These are phyloP conservation scores for Cygnus olor DNA, from an alignment of 2,797 vertebrate genomes.

Conservation along the genomic window DNA sequence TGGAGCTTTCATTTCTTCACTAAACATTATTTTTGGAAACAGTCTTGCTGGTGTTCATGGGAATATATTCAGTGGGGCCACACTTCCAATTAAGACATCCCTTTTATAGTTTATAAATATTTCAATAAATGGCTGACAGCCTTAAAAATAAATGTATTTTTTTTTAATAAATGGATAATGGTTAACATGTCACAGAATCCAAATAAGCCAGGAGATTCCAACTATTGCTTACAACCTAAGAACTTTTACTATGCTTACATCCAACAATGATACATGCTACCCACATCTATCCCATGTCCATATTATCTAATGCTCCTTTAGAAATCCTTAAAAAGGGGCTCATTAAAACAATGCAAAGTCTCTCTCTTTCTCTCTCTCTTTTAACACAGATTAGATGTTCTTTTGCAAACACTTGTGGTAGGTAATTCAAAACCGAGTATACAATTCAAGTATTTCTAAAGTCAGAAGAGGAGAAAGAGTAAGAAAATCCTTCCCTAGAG, in stretches of 20 bases:
- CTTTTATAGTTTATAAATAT: neutral
- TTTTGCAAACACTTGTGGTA: neutral
- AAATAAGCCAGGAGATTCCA: conserved; percentile 15
- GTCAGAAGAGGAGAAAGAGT: neutral
- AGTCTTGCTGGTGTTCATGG: neutral
- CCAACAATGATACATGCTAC: neutral
- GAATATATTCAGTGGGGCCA: conserved; percentile 12
- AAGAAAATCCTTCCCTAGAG: neutral
- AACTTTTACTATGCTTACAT: neutral
- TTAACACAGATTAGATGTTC: neutral
- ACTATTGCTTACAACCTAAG: neutral
- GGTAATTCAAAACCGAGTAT: neutral
- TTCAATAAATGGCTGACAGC: neutral
- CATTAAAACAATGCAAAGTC: neutral
- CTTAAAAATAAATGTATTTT: neutral
- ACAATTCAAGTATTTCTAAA: neutral
- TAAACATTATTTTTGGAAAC: conserved; percentile 40
- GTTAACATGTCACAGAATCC: neutral
- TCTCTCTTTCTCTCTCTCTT: too few relatives aligned
- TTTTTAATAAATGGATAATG: neutral
- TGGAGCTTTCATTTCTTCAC: neutral
- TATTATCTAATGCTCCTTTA: neutral
- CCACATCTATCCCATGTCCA: neutral
- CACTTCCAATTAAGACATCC: conserved; percentile 32
- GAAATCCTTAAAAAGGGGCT: neutral